Base-by-base conservation (phyloP, 2,888 invertebrate species). In the Nebria brevicollis region DNA sequence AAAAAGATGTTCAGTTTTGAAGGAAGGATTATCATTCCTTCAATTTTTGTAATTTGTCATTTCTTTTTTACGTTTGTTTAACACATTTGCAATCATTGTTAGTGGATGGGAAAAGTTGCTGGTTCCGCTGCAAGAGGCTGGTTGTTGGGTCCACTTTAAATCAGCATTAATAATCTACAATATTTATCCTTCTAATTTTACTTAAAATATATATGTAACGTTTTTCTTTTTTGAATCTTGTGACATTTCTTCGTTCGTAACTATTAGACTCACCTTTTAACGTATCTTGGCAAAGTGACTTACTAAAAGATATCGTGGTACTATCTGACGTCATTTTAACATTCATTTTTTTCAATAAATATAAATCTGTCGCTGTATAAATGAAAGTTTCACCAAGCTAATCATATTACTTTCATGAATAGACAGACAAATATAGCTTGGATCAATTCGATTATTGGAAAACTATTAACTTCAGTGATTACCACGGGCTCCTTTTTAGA, bases 141-240 rank as follows among this genome's bases (percentile, higher is more conserved):
- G 86, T 86, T 86, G 85, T 86, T 85, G 86, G 86, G 86, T 86
- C 86, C 86, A 86, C 84, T 85, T 75, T 77, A 85, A 85, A 85
- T 85, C 84, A 85, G 85, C 85, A 83, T 85, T 77, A 81, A 77
- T 77, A 81, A 81, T 75, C 15, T 68, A 26, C 70, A 75, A 65
- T 80, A 75, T 80, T 80, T 75, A 74, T 75, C 70, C 75, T 79
- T 80, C 72, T 79, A 79, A 73, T 79, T 66, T 66, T 79, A 79
- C 66, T 79, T 54, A 54, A 54, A 54, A 7, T 54, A 54, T 54
- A 54, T 54, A 54, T 11, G 54, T 54, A 54, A 54, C 4, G 54
- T 54, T 54, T 54, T 54, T 54, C 13, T 54, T 13, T 54, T 54
- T 54, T 13, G 11, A 54, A 54, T 11, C 54, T 54, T 54, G 13